A percentile compares a stretch with the other conserved stretches of the same genome.
Evolutionary conservation across 2,888 invertebrate genomes (phyloP).

Genomic region (Lapara coniferarum): DNA sequence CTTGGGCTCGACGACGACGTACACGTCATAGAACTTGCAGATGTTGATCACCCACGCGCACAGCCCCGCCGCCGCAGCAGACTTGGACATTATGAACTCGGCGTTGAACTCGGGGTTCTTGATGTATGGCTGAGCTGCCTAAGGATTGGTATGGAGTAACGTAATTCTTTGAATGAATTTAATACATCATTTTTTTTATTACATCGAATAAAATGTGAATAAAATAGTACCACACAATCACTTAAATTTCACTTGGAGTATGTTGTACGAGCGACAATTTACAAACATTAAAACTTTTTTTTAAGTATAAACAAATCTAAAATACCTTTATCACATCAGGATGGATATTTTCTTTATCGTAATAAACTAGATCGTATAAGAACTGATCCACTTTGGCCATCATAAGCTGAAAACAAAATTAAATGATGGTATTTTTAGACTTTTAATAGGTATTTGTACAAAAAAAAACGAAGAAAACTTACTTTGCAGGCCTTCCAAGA

Average conservation of each 20-base stretch:
- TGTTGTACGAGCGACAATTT: not conserved
- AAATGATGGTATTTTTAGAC: not conserved
- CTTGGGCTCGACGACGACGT: slow-evolving; percentile 96
- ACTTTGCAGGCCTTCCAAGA: slow-evolving; percentile 96
- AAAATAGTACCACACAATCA: too few relatives aligned
- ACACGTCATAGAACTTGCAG: slow-evolving; percentile 93
- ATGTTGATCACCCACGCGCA: slow-evolving; percentile 98
- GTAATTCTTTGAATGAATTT: not conserved
- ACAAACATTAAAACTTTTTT: not conserved
- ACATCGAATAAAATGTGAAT: too few relatives aligned
- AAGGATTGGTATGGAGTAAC: slow-evolving; percentile 21
- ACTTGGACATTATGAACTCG: slow-evolving; percentile 92
- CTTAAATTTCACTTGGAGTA: too few relatives aligned
- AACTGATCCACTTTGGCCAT: slow-evolving; percentile 97
- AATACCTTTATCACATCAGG: slow-evolving; percentile 92
- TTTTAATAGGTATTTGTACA: not conserved
- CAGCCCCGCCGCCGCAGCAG: slow-evolving; percentile 95
- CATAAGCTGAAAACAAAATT: slow-evolving; percentile 78
- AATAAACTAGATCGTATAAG: slow-evolving; percentile 90
- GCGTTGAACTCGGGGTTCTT: slow-evolving; percentile 91
- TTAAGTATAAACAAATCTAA: too few relatives aligned
- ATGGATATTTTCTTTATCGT: slow-evolving; percentile 97
- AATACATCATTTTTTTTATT: too few relatives aligned
- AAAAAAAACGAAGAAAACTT: slow-evolving; percentile 25
- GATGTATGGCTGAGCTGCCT: slow-evolving; percentile 84